phyloP scores from a whole-genome alignment of 1,140 invertebrate genomes.

The Watersipora subatra region DNA sequence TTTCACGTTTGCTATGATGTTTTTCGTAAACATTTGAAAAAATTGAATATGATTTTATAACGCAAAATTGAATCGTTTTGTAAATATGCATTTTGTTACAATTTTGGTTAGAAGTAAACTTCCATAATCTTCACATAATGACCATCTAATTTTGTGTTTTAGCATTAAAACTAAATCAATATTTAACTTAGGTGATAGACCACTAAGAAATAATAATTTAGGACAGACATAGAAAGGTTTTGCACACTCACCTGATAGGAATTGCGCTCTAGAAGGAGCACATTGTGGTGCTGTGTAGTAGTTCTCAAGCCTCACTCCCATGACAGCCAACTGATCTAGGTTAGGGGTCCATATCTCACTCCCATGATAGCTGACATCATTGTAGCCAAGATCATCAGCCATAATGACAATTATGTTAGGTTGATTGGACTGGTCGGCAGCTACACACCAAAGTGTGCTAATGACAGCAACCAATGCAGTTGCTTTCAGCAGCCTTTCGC shows the following conservation, averaged over 20 bases:
- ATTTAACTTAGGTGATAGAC: neutral
- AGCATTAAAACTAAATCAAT: neutral
- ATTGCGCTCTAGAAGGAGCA: constrained; percentile 18
- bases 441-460: too few relatives aligned
- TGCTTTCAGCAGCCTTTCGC: too few relatives aligned
- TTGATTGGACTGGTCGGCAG: neutral
- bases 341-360: constrained; percentile 37
- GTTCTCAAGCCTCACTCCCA: constrained; percentile 18
- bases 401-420: constrained; percentile 21
- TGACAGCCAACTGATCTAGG: constrained; percentile 17
- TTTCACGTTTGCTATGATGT: too few relatives aligned
- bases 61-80: too few relatives aligned
- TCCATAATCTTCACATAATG: neutral
- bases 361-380: constrained; percentile 21
- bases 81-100: neutral
- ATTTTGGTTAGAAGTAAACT: neutral
- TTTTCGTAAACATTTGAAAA: too few relatives aligned
- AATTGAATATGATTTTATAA: too few relatives aligned
- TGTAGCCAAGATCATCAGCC: constrained; percentile 20
- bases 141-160: neutral
- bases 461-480: too few relatives aligned
- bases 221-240: constrained; percentile 15
- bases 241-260: constrained; percentile 20
- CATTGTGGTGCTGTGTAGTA: constrained; percentile 22
- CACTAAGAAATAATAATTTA: neutral